A percentile compares a stretch with the other conserved stretches of the same genome.
Conservation (phyloP, 2,888 invertebrate species). For the Aelia acuminata region DNA sequence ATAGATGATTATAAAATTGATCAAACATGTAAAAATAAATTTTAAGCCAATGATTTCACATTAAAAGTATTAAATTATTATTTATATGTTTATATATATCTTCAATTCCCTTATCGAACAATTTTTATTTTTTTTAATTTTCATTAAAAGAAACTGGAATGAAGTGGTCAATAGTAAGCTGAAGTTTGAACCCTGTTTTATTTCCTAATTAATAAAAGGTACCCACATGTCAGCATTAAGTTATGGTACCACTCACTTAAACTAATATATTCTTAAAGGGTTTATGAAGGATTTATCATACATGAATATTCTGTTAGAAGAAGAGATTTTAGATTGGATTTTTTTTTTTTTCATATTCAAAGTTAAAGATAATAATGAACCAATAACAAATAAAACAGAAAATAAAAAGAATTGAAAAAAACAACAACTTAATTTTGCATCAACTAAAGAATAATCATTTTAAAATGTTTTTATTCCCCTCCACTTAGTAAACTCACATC, state of each 20-base stretch:
- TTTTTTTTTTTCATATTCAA: not conserved
- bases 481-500: conserved; percentile 11
- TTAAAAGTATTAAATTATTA: not conserved
- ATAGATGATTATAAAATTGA: not conserved
- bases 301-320: not conserved
- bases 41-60: not conserved
- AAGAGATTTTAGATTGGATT: not conserved
- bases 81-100: not conserved
- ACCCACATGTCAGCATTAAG: not conserved
- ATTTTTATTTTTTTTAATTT: not conserved
- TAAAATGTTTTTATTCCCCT: not conserved
- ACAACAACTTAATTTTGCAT: not conserved
- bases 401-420: not conserved
- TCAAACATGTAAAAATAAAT: conserved; percentile 35
- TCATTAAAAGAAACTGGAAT: conserved; percentile 7
- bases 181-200: conserved; percentile 36
- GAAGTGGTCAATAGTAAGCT: conserved; percentile 26
- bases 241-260: not conserved
- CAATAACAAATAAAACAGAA: too few relatives aligned
- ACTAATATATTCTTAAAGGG: not conserved
- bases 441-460: not conserved
- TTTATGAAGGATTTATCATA: conserved; percentile 6
- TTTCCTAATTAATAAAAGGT: conserved; percentile 10
- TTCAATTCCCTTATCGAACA: not conserved
- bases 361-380: not conserved